Percentiles rank a stretch among this genome's conserved stretches.
These are phyloP conservation scores for Rotaria sp. DNA, from an alignment of 2,888 invertebrate species.

Conservation along the genomic window DNA sequence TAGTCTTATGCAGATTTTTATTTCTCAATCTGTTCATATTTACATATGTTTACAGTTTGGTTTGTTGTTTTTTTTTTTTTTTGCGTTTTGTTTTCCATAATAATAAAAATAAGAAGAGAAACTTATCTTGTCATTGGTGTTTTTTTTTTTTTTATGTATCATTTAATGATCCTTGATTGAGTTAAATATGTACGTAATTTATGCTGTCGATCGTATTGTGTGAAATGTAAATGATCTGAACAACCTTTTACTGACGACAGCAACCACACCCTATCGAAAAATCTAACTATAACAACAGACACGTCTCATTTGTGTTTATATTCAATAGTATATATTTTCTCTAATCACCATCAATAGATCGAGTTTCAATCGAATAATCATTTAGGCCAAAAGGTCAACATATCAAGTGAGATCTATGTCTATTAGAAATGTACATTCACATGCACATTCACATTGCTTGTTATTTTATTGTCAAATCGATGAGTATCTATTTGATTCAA, in stretches of 20 bases:
- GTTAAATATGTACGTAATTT: background rate
- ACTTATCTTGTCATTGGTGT: background rate
- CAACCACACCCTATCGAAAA: background rate
- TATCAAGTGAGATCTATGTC: background rate
- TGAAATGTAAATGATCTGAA: slow-evolving; percentile 14
- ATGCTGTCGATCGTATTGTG: background rate
- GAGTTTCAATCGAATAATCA: background rate
- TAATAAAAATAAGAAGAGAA: background rate
- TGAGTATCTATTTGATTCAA: slow-evolving; percentile 19
- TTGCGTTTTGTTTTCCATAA: background rate
- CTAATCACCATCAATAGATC: background rate
- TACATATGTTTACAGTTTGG: background rate
- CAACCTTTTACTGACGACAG: background rate
- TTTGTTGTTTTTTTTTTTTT: background rate
- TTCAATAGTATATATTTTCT: background rate
- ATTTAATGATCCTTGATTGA: background rate
- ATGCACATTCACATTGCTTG: background rate
- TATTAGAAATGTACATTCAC: background rate
- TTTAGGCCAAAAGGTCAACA: background rate
- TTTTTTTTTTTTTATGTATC: no score
- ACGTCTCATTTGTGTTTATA: slow-evolving; percentile 8
- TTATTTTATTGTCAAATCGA: slow-evolving; percentile 1
- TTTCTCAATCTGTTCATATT: background rate
- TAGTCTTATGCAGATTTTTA: background rate
- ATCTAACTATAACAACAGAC: background rate